A percentile compares a stretch with the other conserved stretches of the same genome.
These are phyloP conservation scores for Silurus aristotelis DNA, from an alignment of 2,797 vertebrate species.

Conservation along the genomic window DNA sequence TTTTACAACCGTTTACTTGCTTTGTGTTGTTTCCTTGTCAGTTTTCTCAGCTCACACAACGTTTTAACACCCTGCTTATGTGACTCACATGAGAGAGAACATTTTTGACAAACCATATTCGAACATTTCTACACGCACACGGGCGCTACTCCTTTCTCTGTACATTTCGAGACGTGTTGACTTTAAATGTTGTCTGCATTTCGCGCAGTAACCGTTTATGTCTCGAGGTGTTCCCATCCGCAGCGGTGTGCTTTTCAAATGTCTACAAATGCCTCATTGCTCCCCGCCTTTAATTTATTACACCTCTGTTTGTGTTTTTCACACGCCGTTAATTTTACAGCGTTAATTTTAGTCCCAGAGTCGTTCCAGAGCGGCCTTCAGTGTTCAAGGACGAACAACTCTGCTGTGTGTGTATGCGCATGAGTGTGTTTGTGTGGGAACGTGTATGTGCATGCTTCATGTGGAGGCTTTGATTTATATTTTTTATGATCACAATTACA, in stretches of 20 bases:
- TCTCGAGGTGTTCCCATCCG: neutral
- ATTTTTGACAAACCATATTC: neutral
- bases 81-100: neutral
- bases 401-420: neutral
- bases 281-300: slow-evolving; percentile 6
- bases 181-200: neutral
- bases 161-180: neutral
- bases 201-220: neutral
- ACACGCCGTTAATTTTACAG: slow-evolving; percentile 26
- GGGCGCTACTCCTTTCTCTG: neutral
- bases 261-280: slow-evolving; percentile 7
- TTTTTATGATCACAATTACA: neutral
- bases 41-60: neutral
- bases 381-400: slow-evolving; percentile 28
- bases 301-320: slow-evolving; percentile 29
- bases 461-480: neutral
- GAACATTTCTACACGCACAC: neutral
- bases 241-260: neutral
- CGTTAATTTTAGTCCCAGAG: slow-evolving; percentile 22
- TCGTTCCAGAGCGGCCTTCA: neutral
- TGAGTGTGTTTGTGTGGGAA: neutral
- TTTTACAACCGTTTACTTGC: neutral
- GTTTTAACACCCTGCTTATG: neutral
- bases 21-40: neutral
- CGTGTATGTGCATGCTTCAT: neutral